phyloP scores from a whole-genome alignment of 2,888 invertebrate genomes.

The Hyles lineata region DNA sequence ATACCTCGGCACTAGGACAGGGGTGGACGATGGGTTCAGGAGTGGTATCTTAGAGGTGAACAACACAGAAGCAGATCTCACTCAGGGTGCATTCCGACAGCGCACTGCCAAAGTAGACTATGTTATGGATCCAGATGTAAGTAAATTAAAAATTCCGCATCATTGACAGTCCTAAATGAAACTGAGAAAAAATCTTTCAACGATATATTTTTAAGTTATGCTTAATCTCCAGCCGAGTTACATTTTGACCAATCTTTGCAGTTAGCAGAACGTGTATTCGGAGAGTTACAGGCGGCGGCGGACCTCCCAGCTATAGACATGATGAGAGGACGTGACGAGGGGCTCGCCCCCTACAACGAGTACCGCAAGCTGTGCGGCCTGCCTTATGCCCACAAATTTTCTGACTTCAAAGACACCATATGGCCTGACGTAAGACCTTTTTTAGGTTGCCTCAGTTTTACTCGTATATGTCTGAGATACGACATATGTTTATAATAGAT shows the following conservation, averaged over 20 bases:
- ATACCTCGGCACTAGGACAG: conserved; percentile 46
- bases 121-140: conserved; percentile 57
- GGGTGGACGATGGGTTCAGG: conserved; percentile 50
- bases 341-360: conserved; percentile 93
- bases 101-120: conserved; percentile 52
- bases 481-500: no score
- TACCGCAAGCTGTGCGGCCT: conserved; percentile 92
- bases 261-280: conserved; percentile 16
- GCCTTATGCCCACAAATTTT: conserved; percentile 88
- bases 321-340: conserved; percentile 88
- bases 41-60: conserved; percentile 54
- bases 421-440: conserved; percentile 2
- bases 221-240: no score
- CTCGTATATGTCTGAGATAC: no score
- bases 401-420: conserved; percentile 90
- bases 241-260: background rate
- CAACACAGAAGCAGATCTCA: conserved; percentile 56
- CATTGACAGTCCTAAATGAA: no score
- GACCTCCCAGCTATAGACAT: conserved; percentile 56
- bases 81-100: conserved; percentile 56
- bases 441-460: no score
- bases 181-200: no score
- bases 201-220: no score
- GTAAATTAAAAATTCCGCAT: background rate
- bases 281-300: conserved; percentile 39